Percentiles rank a stretch among this genome's conserved stretches.
phyloP scores from a whole-genome alignment of 2,113 vertebrate species.

The Rafetus swinhoei region DNA sequence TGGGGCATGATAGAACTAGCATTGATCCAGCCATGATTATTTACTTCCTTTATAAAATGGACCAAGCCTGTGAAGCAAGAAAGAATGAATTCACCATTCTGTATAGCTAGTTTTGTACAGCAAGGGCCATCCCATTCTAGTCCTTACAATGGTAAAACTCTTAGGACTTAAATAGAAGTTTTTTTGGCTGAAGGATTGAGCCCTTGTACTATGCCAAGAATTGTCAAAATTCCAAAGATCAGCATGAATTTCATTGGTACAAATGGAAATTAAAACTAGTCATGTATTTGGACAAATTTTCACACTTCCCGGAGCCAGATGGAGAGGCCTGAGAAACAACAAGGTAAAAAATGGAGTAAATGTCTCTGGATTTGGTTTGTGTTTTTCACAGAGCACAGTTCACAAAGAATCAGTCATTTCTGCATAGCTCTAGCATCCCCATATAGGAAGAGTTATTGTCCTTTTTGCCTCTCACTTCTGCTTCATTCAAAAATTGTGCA shows the following conservation, averaged over 20 bases:
- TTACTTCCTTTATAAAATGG: not conserved
- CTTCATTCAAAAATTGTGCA: not conserved
- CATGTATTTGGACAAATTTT: not conserved
- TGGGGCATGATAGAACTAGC: not conserved
- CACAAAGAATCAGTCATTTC: not conserved
- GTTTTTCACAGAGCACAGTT: constrained; percentile 4
- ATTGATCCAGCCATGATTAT: not conserved
- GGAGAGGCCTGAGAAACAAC: constrained; percentile 42
- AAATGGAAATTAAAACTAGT: constrained; percentile 63
- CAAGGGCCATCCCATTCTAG: not conserved
- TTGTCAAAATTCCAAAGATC: constrained; percentile 50
- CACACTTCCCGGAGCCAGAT: constrained; percentile 39
- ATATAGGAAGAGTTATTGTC: not conserved
- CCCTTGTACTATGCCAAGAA: constrained; percentile 54
- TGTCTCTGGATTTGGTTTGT: not conserved
- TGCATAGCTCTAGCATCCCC: not conserved
- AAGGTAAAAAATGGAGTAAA: not conserved
- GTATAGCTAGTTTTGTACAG: not conserved
- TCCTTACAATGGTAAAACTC: not conserved
- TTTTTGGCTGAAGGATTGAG: not conserved
- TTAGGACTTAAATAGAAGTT: not conserved
- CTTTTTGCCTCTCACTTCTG: not conserved
- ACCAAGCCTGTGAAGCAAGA: not conserved
- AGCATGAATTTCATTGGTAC: constrained; percentile 55
- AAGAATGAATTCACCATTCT: not conserved